Base-by-base conservation (phyloP, 2,888 invertebrate species). In the Trichopria drosophilae region DNA sequence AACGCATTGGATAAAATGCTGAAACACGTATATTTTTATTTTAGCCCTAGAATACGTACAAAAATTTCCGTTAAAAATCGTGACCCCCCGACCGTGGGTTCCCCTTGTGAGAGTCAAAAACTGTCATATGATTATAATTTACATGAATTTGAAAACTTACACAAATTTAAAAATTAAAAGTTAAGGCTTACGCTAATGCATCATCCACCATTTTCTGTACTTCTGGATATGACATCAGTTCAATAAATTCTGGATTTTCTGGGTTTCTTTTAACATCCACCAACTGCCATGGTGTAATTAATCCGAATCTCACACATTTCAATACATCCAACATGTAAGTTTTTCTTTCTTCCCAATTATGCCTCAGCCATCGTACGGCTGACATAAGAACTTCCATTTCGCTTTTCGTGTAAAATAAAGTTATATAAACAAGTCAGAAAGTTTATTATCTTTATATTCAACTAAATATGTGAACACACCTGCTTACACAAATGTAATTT, bases 351-450 rank as follows among this genome's bases (percentile, higher is more conserved):
- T 80, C 66, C 88, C 88, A 90, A 62, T 87, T 81, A 37, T 84
- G 81, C 69, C 84, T 83, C 16, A 91, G 69, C 91, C 91, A 91
- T 15, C 90, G 80, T 0, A 90, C 85, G 0, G 85, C 90, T 0
- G 89, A 83, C 87, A 90, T 88, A 31, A 89, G 80, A 0, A 90
- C 83, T 74, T 90, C 87, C 78, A 86, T 84, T 75, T 88, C 87
- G 63, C 83, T 82, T 9, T 9, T 9, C 10, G n/a, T 9, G 54
- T 18, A 62, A 54, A 58, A 54, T 32, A 10, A 45, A 42, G 47
- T 15, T 19, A 15, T 26, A 13, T 35, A 6, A 18, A 35, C 5
- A 19, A 13, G 16, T 34, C 10, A 7, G 7, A 15, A 29, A 13
- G 16, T 19, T 40, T 26, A 7, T 39, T 15, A 23, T 32, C 3